Conservation (phyloP, 2,113 vertebrate species). For the Ptyas mucosa region DNA sequence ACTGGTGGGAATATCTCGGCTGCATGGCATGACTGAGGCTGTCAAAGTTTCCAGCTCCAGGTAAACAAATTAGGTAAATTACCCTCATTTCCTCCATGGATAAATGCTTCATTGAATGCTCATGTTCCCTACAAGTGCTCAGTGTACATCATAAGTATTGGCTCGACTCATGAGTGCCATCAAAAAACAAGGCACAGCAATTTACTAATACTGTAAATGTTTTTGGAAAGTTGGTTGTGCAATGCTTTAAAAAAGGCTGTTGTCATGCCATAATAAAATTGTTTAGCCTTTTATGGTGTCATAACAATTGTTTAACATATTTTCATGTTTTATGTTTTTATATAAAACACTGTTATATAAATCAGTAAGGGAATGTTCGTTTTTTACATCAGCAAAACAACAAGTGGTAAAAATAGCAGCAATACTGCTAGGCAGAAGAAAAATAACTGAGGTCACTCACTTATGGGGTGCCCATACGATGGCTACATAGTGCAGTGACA, state of each 20-base stretch:
- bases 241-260: neutral
- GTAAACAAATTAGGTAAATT: conserved; percentile 54
- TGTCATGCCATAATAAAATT: neutral
- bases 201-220: neutral
- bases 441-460: neutral
- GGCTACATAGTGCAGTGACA: neutral
- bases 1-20: neutral
- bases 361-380: neutral
- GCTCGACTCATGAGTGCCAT: neutral
- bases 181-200: neutral
- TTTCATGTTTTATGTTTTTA: neutral
- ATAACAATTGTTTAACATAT: neutral
- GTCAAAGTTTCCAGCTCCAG: conserved; percentile 40
- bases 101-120: conserved; percentile 45
- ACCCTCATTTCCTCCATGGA: conserved; percentile 26
- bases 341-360: neutral
- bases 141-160: conserved; percentile 39
- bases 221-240: neutral
- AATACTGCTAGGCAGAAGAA: neutral
- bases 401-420: neutral
- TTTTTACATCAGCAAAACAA: neutral
- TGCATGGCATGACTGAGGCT: conserved; percentile 1
- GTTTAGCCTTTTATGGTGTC: neutral
- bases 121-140: conserved; percentile 23
- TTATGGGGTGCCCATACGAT: neutral